Conservation (phyloP, 2,888 invertebrate species). For the Hartigia nigra region DNA sequence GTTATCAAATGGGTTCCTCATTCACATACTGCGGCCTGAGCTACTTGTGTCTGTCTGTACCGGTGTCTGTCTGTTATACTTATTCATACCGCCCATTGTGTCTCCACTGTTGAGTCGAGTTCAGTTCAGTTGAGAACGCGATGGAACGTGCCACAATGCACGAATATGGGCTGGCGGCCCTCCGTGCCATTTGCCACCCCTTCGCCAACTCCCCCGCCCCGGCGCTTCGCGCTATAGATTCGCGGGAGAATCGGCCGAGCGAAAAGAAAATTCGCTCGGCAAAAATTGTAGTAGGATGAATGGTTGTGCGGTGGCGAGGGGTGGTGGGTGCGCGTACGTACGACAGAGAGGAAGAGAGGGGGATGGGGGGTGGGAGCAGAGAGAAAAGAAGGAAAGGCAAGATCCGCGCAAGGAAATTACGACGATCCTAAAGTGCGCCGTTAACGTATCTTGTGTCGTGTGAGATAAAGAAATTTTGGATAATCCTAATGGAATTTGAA, state of each 20-base stretch:
- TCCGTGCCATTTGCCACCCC: slow-evolving; percentile 13
- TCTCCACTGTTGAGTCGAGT: slow-evolving; percentile 57
- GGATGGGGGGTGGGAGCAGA: slow-evolving; percentile 25
- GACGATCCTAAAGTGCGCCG: not conserved
- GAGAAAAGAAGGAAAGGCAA: slow-evolving; percentile 24
- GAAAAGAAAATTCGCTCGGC: slow-evolving; percentile 57
- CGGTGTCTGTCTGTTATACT: slow-evolving; percentile 66
- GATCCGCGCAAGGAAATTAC: slow-evolving; percentile 4
- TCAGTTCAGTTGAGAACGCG: slow-evolving; percentile 64
- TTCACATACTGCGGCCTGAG: slow-evolving; percentile 64
- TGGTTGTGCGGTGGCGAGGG: not conserved
- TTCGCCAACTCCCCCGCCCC: slow-evolving; percentile 24
- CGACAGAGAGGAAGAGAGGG: slow-evolving; percentile 15
- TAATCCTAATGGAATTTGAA: too few species aligned
- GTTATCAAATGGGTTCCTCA: slow-evolving; percentile 67
- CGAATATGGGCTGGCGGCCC: slow-evolving; percentile 60
- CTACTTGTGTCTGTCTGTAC: slow-evolving; percentile 65
- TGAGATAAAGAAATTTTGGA: too few species aligned
- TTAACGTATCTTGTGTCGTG: too few species aligned
- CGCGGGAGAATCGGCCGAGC: slow-evolving; percentile 32
- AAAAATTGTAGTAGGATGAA: slow-evolving; percentile 46
- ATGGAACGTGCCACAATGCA: slow-evolving; percentile 66
- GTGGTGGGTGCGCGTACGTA: not conserved
- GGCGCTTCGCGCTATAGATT: slow-evolving; percentile 18
- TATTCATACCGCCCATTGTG: slow-evolving; percentile 65